These are phyloP conservation scores for Equus quagga DNA, from an alignment of 2,113 vertebrate genomes.

Conservation along the genomic window DNA sequence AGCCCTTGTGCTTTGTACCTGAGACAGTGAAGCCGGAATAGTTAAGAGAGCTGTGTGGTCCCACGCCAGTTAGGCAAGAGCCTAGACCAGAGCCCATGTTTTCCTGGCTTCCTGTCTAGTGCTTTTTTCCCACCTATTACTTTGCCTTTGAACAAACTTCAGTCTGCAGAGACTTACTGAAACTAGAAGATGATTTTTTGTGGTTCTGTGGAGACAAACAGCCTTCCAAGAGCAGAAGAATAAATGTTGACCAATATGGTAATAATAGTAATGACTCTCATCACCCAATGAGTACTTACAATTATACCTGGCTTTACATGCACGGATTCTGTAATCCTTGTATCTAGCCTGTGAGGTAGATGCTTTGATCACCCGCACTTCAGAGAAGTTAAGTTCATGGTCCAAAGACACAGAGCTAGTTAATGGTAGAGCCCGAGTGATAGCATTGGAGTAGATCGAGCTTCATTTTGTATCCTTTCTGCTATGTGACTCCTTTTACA, in stretches of 20 bases:
- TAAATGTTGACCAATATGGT: neutral
- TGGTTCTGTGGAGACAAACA: neutral
- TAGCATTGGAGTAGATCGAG: neutral
- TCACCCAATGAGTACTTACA: no score
- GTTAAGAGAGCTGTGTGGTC: neutral
- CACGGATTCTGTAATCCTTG: neutral
- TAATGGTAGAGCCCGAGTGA: no score
- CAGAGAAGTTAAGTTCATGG: neutral
- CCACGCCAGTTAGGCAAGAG: neutral
- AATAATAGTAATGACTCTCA: neutral
- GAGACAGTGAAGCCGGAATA: neutral
- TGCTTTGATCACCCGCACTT: neutral
- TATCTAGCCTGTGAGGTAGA: neutral
- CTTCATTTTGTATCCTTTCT: neutral
- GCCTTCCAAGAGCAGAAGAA: neutral
- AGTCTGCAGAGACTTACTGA: neutral
- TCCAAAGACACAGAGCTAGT: neutral
- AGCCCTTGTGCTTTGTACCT: neutral
- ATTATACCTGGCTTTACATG: neutral
- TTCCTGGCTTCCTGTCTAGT: neutral
- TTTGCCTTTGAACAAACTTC: neutral
- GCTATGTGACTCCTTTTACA: neutral
- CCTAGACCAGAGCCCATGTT: rapidly evolving
- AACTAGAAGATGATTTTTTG: neutral
- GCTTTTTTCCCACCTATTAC: neutral